Base-by-base conservation (phyloP, 2,797 vertebrate genomes). In the Agapornis canus region DNA sequence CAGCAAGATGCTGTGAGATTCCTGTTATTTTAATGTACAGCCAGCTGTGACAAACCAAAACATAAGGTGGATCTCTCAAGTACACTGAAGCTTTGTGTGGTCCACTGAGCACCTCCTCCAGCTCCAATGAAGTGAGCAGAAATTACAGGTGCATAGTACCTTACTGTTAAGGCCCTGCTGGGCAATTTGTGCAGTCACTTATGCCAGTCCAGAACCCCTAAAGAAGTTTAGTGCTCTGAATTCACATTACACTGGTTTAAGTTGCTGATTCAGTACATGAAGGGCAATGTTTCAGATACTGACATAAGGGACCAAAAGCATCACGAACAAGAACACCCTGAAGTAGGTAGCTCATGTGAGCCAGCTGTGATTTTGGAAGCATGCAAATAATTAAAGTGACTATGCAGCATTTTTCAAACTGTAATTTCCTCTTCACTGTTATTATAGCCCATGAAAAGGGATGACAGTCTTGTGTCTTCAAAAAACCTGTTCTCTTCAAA, bases 401-500 rank as follows among this genome's bases (percentile, higher is more conserved):
- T 75, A 84, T 51, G 8, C 40, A 12, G 17, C 35, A 64, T n/a
- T 92, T 95, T 94, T 89, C 65, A 68, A 79, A 56, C 40, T 69
- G 29, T 78, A 68, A 76, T 94, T 95, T 93, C 54, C 40, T 59
- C 64, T 93, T 92, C 27, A 12, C 13, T 91, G 5, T 92, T 84
- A 66, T 93, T 95, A 70, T 42, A 94, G 42, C 32, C 15, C 23
- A 95, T 35, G 37, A 87, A 79, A 94, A 95, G 27, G 68, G 27
- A 86, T 81, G 79, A 87, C 37, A 92, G 63, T 42, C 47, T 65
- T 60, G 40, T 51, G 72, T 23, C 57, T 91, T 71, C 27, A 86
- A 90, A 96, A 45, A 81, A 82, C 84, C 18, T 52, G 75, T 52
- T 94, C 15, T 89, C 13, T 94, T 43, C 83, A 93, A 93, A 68